Percentiles rank a stretch among this genome's conserved stretches.
Evolutionary conservation across 2,888 invertebrate genomes (phyloP).

Genomic region (Magallana nippona): DNA sequence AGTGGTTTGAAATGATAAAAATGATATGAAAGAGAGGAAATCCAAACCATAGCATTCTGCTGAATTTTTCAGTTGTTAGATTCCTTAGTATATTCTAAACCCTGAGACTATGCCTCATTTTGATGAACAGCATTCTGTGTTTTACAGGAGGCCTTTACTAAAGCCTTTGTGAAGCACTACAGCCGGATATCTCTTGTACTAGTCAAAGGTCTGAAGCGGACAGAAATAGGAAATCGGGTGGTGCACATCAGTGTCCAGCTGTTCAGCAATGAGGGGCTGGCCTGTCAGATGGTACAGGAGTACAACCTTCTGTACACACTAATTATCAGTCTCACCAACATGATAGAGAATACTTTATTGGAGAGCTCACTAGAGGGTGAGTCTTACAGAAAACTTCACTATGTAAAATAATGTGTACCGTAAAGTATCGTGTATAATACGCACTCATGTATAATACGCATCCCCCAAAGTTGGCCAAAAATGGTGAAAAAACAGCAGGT

Average conservation of each 20-base stretch:
- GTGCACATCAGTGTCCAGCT: constrained; percentile 98
- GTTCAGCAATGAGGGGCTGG: constrained; percentile 95
- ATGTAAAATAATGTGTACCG: constrained; percentile 89
- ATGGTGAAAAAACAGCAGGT: no score
- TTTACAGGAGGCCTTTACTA: constrained; percentile 90
- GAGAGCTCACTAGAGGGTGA: constrained; percentile 91
- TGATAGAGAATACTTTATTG: constrained; percentile 95
- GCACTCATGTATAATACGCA: no score
- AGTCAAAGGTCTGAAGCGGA: constrained; percentile 69
- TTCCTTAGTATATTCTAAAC: no score
- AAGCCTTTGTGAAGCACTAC: constrained; percentile 97
- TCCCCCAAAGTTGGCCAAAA: no score
- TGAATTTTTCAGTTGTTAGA: no score
- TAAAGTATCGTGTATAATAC: no score
- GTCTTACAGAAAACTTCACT: neutral
- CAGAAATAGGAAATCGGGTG: constrained; percentile 92
- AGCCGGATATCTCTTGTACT: constrained; percentile 95
- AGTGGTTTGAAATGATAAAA: no score
- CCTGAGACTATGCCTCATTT: no score
- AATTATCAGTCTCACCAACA: constrained; percentile 92
- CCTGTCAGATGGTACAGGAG: constrained; percentile 93
- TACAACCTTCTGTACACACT: constrained; percentile 94
- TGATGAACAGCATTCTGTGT: neutral
- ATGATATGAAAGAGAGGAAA: no score
- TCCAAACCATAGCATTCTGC: no score